A percentile compares a stretch with the other conserved stretches of the same genome.
Conservation (phyloP, 2,797 vertebrate species). For the Crenichthys baileyi region DNA sequence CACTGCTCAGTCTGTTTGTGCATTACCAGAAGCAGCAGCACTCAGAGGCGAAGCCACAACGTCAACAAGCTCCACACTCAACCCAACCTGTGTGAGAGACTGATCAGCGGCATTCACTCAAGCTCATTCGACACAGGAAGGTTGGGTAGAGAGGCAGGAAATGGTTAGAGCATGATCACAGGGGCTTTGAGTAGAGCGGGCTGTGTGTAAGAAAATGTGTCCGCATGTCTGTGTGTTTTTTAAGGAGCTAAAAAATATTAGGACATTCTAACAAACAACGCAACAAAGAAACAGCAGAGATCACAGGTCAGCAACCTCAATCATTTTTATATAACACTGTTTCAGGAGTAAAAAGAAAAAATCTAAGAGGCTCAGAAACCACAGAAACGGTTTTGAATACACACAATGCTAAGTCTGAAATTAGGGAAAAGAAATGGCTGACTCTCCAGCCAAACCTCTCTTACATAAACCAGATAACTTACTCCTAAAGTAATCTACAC, state of each 20-base stretch:
- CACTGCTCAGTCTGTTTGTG: constrained; percentile 15
- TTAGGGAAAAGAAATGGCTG: neutral
- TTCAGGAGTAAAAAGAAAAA: no score
- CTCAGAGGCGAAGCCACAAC: constrained; percentile 11
- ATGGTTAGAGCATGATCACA: constrained; percentile 56
- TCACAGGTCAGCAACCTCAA: neutral
- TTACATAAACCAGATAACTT: neutral
- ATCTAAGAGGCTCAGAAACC: no score
- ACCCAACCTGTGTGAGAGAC: neutral
- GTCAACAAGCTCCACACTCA: constrained; percentile 22
- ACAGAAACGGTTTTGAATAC: constrained; percentile 7
- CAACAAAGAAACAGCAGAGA: constrained; percentile 36
- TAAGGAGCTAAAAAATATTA: neutral
- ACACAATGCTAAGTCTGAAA: constrained; percentile 9
- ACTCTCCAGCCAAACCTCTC: neutral
- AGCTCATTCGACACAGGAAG: constrained; percentile 50
- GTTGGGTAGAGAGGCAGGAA: constrained; percentile 59
- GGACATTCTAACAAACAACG: constrained; percentile 6
- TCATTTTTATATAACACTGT: no score
- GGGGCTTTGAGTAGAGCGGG: constrained; percentile 39
- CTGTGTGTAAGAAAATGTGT: constrained; percentile 21
- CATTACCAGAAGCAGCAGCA: constrained; percentile 28
- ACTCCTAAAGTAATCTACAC: neutral
- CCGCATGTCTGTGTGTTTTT: neutral
- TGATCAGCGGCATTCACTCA: constrained; percentile 16